Percentiles rank a stretch among this genome's conserved stretches.
Evolutionary conservation across 2,797 vertebrate species (phyloP).

Genomic region (Peromyscus melanophrys): DNA sequence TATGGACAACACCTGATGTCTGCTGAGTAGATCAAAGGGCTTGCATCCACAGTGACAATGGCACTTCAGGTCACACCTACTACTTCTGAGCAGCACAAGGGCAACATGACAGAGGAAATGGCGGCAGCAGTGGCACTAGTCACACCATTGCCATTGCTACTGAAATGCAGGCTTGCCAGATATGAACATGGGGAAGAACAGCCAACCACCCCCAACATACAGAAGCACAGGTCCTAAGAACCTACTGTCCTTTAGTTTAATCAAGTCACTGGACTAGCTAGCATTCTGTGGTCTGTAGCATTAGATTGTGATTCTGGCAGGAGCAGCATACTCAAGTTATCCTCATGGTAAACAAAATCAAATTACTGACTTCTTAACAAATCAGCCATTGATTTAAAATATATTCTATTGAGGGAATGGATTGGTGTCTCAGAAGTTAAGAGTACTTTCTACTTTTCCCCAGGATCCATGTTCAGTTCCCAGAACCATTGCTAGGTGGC

Average conservation of each 20-base stretch:
- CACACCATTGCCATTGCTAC: neutral
- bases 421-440: neutral
- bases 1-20: neutral
- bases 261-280: neutral
- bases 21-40: neutral
- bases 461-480: neutral
- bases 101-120: neutral
- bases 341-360: neutral
- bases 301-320: neutral
- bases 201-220: neutral
- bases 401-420: neutral
- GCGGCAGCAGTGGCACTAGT: neutral
- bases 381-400: neutral
- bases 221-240: neutral
- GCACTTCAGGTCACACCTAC: neutral
- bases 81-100: neutral
- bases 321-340: neutral
- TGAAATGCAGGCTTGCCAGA: neutral
- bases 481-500: neutral
- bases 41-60: no score
- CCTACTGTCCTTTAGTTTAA: neutral
- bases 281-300: neutral
- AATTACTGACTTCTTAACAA: neutral
- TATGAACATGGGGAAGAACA: neutral
- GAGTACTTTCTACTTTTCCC: neutral